Conservation (phyloP, 2,113 vertebrate species). For the Plecotus auritus region DNA sequence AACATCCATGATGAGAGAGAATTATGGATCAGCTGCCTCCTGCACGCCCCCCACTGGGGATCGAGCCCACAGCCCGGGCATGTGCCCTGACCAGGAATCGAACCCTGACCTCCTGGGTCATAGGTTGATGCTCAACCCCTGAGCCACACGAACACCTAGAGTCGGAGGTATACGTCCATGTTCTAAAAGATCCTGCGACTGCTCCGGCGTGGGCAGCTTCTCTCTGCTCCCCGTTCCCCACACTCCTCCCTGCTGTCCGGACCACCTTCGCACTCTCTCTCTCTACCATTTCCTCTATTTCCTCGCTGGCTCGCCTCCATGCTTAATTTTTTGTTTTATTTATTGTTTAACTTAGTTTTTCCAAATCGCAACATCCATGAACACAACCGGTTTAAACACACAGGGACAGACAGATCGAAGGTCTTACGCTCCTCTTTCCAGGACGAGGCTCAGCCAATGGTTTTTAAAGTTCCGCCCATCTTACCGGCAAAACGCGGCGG, state of each 20-base stretch:
- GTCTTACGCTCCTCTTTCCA: neutral
- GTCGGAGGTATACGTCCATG: too few relatives aligned
- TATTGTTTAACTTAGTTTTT: neutral
- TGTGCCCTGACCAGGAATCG: too few relatives aligned
- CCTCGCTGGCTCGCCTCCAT: neutral
- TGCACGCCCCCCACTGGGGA: too few relatives aligned
- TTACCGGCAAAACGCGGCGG: neutral
- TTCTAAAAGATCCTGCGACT: neutral
- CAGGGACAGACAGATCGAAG: neutral
- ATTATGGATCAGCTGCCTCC: too few relatives aligned
- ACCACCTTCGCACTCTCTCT: neutral
- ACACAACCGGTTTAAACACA: too few relatives aligned
- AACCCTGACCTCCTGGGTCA: too few relatives aligned
- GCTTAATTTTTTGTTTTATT: neutral
- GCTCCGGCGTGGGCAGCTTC: fast-evolving
- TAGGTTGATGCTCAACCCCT: too few relatives aligned
- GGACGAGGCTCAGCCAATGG: neutral
- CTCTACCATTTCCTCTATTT: neutral
- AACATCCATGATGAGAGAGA: too few relatives aligned
- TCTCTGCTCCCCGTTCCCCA: neutral
- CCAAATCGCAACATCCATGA: neutral
- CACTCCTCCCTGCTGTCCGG: neutral
- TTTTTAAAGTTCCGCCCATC: neutral
- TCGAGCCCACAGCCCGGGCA: too few relatives aligned
- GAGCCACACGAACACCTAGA: neutral